Conservation (phyloP, 2,888 invertebrate species). For the Eustalomyia histrio region DNA sequence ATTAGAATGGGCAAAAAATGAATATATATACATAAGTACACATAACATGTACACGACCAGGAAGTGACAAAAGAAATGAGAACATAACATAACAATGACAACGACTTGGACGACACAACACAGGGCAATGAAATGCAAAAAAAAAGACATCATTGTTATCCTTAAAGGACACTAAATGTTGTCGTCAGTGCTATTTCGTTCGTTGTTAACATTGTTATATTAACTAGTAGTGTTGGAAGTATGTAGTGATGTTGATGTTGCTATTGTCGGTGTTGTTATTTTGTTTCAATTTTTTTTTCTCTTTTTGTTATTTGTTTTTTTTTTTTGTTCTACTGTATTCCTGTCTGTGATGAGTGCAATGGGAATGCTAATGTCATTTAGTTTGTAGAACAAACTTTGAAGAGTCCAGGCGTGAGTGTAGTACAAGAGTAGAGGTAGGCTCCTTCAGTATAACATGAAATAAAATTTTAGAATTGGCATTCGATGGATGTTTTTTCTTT, state of each 20-base stretch:
- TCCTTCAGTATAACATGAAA: conserved; percentile 12
- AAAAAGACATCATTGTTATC: conserved; percentile 32
- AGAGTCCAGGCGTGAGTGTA: neutral
- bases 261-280: conserved; percentile 18
- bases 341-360: conserved; percentile 41
- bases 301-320: neutral
- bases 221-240: conserved; percentile 3
- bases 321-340: conserved; percentile 8
- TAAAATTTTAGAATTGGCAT: conserved; percentile 1
- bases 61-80: conserved; percentile 23
- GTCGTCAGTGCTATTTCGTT: conserved; percentile 37
- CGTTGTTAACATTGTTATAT: conserved; percentile 36
- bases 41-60: conserved; percentile 25
- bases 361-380: conserved; percentile 52
- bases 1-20: no score
- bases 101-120: no score
- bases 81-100: neutral
- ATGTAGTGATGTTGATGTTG: conserved; percentile 4
- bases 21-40: no score
- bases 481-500: neutral
- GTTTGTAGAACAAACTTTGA: conserved; percentile 21
- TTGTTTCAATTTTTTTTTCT: neutral
- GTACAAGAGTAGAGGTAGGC: no score
- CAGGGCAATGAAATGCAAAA: neutral
- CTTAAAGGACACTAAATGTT: conserved; percentile 50